Evolutionary conservation across 2,113 vertebrate genomes (phyloP), one percentile per base, ranked within the genome.

Genomic region (Fulica atra): DNA sequence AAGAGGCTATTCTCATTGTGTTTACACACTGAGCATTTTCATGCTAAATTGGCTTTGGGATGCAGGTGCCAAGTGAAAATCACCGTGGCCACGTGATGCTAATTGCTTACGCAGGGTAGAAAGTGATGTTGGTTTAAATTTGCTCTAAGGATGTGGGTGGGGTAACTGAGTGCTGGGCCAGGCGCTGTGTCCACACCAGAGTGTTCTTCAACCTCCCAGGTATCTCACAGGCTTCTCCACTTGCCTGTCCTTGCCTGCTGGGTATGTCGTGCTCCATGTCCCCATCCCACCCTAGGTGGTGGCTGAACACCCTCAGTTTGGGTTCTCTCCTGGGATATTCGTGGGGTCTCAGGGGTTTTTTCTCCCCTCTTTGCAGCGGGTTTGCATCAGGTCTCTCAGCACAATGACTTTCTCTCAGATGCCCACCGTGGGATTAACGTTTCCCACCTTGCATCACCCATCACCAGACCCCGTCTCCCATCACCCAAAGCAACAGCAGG

Each of bases 41-140:
- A 35, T 18, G 86, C 88, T 81, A 20, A 68, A 50, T 26, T 7
- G 82, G 86, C 86, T 92, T 60, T 38, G 83, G 80, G 88, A 66
- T 92, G 95, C 86, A 74, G 92, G 94, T 95, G 92, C 91, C 94
- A 56, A 86, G 84, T 35, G 72, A 78, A 86, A 89, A 46, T 28
- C 93, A 13, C 81, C 76, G 31, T 10, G 24, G 76, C 69, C 64
- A 64, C 29, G 57, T 76, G 93, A 59, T 33, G 74, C 74, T 80
- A 48, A 15, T 63, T 81, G 69, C 69, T 68, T 57, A 28, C 4
- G 3, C 56, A 23, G 74, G 71, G 77, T 16, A 92, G 59, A 73
- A 83, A 35, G 35, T 18, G 9, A 78, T 50, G 82, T 44, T 40
- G 82, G 44, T 66, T 81, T 46, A 5, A 29, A 35, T 80, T 35